Evolutionary conservation across 2,888 invertebrate species (phyloP).

Genomic region (Caenorhabditis sp.): DNA sequence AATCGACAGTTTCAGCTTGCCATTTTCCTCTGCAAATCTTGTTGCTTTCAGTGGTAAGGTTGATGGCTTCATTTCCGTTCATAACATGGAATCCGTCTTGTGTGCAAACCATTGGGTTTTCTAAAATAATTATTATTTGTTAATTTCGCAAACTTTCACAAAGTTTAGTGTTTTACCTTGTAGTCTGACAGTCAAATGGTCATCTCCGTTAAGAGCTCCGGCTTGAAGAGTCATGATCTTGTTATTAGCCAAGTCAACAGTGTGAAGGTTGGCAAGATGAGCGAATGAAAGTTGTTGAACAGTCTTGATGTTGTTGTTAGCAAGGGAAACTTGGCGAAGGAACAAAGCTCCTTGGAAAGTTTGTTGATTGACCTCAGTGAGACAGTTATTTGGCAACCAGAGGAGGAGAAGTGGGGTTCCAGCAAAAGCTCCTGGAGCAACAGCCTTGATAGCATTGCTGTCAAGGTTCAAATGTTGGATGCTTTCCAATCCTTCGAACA

Average conservation of each 20-base stretch:
- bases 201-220: conserved; percentile 63
- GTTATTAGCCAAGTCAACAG: conserved; percentile 87
- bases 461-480: conserved; percentile 71
- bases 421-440: conserved; percentile 69
- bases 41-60: conserved; percentile 68
- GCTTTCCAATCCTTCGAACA: conserved; percentile 67
- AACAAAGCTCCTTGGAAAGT: conserved; percentile 70
- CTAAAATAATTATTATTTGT: conserved; percentile 41
- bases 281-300: conserved; percentile 76
- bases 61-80: conserved; percentile 69
- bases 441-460: conserved; percentile 64
- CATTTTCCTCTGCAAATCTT: conserved; percentile 64
- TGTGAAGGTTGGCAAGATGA: conserved; percentile 85
- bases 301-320: conserved; percentile 69
- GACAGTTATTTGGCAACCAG: conserved; percentile 70
- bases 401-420: conserved; percentile 70
- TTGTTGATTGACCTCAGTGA: conserved; percentile 57
- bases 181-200: conserved; percentile 66
- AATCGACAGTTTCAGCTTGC: conserved; percentile 49
- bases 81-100: conserved; percentile 71
- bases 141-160: neutral
- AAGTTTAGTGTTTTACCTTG: conserved; percentile 51
- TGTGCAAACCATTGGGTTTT: conserved; percentile 71
- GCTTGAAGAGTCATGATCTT: conserved; percentile 62
- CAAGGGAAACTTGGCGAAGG: conserved; percentile 69